Evolutionary conservation across 2,888 invertebrate genomes (phyloP).

Genomic region (Apomyelois bistriatella): DNA sequence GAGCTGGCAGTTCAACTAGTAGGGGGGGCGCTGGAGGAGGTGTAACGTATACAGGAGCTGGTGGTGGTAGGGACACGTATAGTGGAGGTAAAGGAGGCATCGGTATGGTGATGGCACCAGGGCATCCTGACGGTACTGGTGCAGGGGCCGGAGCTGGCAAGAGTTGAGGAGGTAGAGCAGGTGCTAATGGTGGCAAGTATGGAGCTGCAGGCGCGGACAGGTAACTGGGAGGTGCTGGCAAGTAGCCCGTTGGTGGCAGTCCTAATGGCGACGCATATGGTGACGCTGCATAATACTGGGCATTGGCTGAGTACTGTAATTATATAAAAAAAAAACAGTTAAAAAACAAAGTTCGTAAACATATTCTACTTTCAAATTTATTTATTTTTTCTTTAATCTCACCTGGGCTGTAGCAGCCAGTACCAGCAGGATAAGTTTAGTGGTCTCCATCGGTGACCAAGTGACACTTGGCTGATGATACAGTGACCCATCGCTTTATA

Average conservation of each 20-base stretch:
- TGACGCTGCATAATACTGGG: constrained; percentile 51
- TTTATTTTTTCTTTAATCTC: constrained; percentile 27
- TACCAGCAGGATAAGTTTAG: constrained; percentile 39
- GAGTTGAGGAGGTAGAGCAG: constrained; percentile 5
- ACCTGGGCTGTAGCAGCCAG: constrained; percentile 49
- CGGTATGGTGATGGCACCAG: constrained; percentile 19
- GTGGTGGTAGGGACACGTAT: constrained; percentile 55
- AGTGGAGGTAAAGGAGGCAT: constrained; percentile 40
- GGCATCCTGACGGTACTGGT: constrained; percentile 13
- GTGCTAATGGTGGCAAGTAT: constrained; percentile 7
- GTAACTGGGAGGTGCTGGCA: constrained; percentile 1
- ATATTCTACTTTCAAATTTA: constrained; percentile 3
- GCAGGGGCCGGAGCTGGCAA: constrained; percentile 6
- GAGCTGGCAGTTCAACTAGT: constrained; percentile 46
- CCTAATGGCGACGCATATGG: constrained; percentile 10
- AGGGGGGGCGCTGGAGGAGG: constrained; percentile 50
- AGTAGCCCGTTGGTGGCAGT: background rate
- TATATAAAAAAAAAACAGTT: constrained; percentile 12
- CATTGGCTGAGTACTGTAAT: constrained; percentile 46
- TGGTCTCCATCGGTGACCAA: constrained; percentile 34
- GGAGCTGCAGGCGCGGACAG: constrained; percentile 4
- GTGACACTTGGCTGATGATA: constrained; percentile 31
- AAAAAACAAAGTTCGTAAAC: background rate
- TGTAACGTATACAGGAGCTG: constrained; percentile 43
- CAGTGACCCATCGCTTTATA: constrained; percentile 46